Evolutionary conservation across 2,888 invertebrate genomes (phyloP).

Genomic region (Platynereis dumerilii): DNA sequence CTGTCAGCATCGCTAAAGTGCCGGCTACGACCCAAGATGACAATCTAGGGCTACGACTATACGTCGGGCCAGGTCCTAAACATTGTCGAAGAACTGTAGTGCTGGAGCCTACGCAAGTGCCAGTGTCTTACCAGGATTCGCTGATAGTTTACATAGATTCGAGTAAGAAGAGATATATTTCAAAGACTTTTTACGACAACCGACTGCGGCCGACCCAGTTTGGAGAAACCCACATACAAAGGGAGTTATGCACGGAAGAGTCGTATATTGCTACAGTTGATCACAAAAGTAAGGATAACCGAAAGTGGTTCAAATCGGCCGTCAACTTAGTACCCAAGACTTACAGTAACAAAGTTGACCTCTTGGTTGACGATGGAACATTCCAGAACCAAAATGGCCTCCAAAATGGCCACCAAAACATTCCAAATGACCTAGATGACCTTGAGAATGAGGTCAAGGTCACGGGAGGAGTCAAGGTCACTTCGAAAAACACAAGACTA

Average conservation of each 20-base stretch:
- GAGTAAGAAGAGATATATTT: slow-evolving; percentile 46
- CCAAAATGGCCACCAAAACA: too few species aligned
- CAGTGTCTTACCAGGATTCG: slow-evolving; percentile 45
- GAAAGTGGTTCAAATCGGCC: slow-evolving; percentile 52
- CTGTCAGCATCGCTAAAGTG: slow-evolving; percentile 43
- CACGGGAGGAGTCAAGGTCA: too few species aligned
- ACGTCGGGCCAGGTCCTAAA: too few species aligned
- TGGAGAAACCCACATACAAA: too few species aligned
- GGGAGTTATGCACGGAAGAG: too few species aligned
- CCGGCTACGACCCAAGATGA: slow-evolving; percentile 33
- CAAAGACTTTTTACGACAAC: slow-evolving; percentile 48
- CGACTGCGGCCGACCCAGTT: slow-evolving; percentile 8
- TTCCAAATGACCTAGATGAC: too few species aligned
- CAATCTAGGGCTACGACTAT: too few species aligned
- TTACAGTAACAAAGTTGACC: too few species aligned
- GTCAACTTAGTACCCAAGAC: slow-evolving; percentile 52
- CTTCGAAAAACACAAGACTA: too few species aligned
- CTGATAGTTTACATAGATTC: slow-evolving; percentile 45
- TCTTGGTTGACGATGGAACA: too few species aligned
- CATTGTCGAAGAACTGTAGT: slow-evolving; percentile 42
- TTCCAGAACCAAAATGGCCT: too few species aligned
- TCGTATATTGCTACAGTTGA: slow-evolving; percentile 34
- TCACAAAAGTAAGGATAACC: slow-evolving; percentile 49
- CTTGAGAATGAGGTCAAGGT: too few species aligned
- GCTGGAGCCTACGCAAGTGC: slow-evolving; percentile 44